These are phyloP conservation scores for Hymenochirus boettgeri DNA, from an alignment of 2,113 vertebrate species.

Conservation along the genomic window DNA sequence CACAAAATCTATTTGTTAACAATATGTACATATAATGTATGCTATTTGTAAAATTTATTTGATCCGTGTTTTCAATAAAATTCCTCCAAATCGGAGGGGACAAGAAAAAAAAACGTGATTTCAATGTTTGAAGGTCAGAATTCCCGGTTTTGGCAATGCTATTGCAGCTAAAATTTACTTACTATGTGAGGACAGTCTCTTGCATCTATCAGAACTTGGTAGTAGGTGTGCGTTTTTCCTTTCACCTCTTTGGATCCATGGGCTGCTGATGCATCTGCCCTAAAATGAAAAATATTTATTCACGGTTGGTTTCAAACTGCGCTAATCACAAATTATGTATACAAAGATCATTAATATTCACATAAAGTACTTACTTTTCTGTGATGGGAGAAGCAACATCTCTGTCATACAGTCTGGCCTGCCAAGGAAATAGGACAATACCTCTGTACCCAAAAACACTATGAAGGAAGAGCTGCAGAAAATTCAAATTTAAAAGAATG, in stretches of 20 bases:
- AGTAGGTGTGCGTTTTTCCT: slow-evolving; percentile 95
- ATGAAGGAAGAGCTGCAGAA: slow-evolving; percentile 87
- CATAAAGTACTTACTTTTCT: slow-evolving; percentile 83
- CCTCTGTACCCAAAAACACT: slow-evolving; percentile 95
- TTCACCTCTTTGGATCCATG: slow-evolving; percentile 94
- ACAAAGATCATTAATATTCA: too few relatives aligned
- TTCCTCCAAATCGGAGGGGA: too few relatives aligned
- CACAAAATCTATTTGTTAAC: too few relatives aligned
- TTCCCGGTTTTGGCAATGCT: too few relatives aligned
- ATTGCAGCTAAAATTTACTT: too few relatives aligned
- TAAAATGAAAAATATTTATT: slow-evolving; percentile 24
- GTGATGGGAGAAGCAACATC: slow-evolving; percentile 81
- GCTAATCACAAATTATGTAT: too few relatives aligned
- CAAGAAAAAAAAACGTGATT: too few relatives aligned
- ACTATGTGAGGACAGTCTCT: slow-evolving; percentile 95
- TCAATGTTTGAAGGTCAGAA: too few relatives aligned
- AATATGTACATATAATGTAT: too few relatives aligned
- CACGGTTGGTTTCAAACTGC: not conserved
- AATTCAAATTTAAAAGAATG: too few relatives aligned
- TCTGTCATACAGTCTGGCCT: slow-evolving; percentile 91
- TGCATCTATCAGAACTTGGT: slow-evolving; percentile 92
- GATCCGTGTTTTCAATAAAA: too few relatives aligned
- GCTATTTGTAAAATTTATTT: too few relatives aligned
- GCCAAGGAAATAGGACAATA: slow-evolving; percentile 94
- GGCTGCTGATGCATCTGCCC: slow-evolving; percentile 67